Evolutionary conservation across 2,888 invertebrate species (phyloP).

Genomic region (Tridacna gigas): DNA sequence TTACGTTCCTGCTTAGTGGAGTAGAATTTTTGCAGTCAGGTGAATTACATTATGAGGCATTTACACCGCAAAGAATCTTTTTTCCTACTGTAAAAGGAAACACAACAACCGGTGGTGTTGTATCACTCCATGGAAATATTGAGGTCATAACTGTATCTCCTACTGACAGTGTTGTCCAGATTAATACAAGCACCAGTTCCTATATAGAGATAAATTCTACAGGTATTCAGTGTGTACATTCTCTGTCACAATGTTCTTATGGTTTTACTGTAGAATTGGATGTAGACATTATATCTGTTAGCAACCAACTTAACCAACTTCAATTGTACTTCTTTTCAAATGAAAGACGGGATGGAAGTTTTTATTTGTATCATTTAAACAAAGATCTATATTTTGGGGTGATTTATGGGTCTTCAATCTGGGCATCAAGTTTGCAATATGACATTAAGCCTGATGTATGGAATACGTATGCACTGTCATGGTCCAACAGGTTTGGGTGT

Average conservation of each 20-base stretch:
- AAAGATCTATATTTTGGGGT: conserved; percentile 21
- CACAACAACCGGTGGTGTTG: neutral
- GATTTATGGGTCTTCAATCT: neutral
- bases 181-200: conserved; percentile 1
- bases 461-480: conserved; percentile 10
- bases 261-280: conserved; percentile 17
- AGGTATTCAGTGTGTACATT: neutral
- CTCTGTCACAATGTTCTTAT: neutral
- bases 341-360: neutral
- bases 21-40: neutral
- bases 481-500: neutral
- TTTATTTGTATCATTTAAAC: conserved; percentile 25
- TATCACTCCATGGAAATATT: conserved; percentile 15
- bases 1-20: conserved; percentile 4
- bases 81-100: neutral
- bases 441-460: neutral
- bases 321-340: neutral
- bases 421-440: neutral
- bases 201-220: conserved; percentile 17
- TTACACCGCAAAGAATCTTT: neutral
- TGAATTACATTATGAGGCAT: neutral
- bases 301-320: neutral
- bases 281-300: conserved; percentile 9
- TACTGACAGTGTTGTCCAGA: neutral
- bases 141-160: neutral